These are phyloP conservation scores for Pionites leucogaster DNA, from an alignment of 2,113 vertebrate genomes.

Conservation along the genomic window DNA sequence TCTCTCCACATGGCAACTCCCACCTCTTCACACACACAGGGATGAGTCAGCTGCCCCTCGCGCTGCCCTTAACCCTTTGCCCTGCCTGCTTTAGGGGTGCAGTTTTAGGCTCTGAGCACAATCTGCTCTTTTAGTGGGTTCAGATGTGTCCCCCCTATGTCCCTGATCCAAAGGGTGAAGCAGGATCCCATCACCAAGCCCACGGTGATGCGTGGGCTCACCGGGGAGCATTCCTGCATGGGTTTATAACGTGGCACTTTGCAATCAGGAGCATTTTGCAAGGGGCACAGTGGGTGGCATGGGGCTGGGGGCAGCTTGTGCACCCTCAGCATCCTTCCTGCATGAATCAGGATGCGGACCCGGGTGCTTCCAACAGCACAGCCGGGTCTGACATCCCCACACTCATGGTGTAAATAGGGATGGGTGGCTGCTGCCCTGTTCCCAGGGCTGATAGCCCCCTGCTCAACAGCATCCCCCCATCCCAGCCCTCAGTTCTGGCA, in stretches of 20 bases:
- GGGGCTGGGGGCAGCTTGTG: not conserved
- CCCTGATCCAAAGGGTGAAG: fast-evolving
- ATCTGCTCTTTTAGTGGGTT: not conserved
- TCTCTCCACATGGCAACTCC: not conserved
- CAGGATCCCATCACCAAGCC: not conserved
- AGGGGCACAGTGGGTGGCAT: not conserved
- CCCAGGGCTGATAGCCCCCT: too few relatives aligned
- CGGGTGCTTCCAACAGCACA: fast-evolving
- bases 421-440: not conserved
- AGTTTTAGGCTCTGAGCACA: fast-evolving
- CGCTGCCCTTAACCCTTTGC: not conserved
- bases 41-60: slow-evolving; percentile 2
- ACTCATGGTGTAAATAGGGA: fast-evolving
- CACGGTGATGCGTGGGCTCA: fast-evolving
- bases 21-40: not conserved
- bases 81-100: not conserved
- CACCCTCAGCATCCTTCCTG: not conserved
- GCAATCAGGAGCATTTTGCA: fast-evolving
- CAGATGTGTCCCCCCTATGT: fast-evolving
- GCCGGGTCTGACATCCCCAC: not conserved
- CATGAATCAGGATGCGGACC: not conserved
- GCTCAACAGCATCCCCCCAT: fast-evolving
- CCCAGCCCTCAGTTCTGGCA: fast-evolving
- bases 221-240: not conserved
- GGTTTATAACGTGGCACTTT: not conserved